Conservation (phyloP, 2,797 vertebrate genomes). For the Chaenodraco wilsoni region DNA sequence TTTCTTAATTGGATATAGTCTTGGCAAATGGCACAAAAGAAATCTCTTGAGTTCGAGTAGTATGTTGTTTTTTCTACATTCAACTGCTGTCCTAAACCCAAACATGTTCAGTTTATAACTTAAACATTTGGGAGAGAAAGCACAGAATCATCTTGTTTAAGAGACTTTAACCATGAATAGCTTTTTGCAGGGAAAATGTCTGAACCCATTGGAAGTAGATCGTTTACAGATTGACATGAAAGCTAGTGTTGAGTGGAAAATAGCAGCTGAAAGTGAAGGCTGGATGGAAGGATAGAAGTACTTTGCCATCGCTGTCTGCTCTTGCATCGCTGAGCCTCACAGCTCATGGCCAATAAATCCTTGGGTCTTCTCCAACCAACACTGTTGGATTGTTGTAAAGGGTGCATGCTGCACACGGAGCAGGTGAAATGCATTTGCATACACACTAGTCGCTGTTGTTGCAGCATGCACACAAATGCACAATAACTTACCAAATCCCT, state of each 20-base stretch:
- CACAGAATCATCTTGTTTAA: neutral
- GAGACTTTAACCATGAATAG: neutral
- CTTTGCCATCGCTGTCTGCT: conserved; percentile 31
- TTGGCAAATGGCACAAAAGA: too few relatives aligned
- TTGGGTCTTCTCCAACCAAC: conserved; percentile 68
- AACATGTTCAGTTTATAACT: neutral
- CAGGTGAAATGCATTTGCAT: conserved; percentile 70
- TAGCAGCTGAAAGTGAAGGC: conserved; percentile 37
- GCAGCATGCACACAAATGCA: conserved; percentile 32
- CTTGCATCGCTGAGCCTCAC: conserved; percentile 31
- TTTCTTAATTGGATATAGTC: too few relatives aligned
- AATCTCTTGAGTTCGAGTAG: neutral
- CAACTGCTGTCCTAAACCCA: neutral
- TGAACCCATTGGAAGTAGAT: neutral
- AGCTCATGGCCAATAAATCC: conserved; percentile 54
- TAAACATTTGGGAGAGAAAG: neutral
- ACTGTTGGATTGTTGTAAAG: conserved; percentile 68
- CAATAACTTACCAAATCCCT: conserved; percentile 41
- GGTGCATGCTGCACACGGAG: conserved; percentile 41
- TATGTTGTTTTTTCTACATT: too few relatives aligned
- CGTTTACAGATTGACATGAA: conserved; percentile 10
- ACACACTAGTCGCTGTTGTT: conserved; percentile 33
- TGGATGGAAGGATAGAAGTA: conserved; percentile 25
- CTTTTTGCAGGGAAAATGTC: neutral
- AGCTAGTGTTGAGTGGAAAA: conserved; percentile 29